These are phyloP conservation scores for Drosophila putrida DNA, from an alignment of 2,888 invertebrate genomes.

Conservation along the genomic window DNA sequence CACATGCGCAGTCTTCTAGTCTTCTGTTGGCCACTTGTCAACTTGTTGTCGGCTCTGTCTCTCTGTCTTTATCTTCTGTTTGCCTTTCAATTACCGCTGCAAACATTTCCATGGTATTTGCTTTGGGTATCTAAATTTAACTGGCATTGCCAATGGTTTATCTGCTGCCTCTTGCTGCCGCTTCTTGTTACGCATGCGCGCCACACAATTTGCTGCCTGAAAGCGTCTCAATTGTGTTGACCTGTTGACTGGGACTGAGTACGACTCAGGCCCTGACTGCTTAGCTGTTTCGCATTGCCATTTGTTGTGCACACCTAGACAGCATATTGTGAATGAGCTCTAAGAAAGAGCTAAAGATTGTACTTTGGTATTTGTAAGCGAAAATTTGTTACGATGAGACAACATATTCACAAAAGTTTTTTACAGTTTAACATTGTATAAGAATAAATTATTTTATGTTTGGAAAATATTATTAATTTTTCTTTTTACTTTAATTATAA, in stretches of 20 bases:
- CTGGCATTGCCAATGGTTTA: constrained; percentile 46
- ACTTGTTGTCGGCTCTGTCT: constrained; percentile 43
- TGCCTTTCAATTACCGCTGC: constrained; percentile 71
- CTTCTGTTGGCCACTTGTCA: constrained; percentile 44
- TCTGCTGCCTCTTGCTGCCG: constrained; percentile 18
- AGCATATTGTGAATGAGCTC: constrained; percentile 18
- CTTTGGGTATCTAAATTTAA: constrained; percentile 63
- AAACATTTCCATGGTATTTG: constrained; percentile 68
- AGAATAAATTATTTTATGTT: too few species aligned
- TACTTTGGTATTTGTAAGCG: background rate
- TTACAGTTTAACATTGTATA: too few species aligned
- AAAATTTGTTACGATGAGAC: background rate
- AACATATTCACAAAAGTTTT: background rate
- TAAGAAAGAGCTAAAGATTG: background rate
- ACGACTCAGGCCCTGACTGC: background rate
- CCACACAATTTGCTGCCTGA: constrained; percentile 73
- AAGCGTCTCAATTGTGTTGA: constrained; percentile 71
- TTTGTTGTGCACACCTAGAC: constrained; percentile 22
- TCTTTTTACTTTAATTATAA: too few species aligned
- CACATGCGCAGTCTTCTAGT: constrained; percentile 65
- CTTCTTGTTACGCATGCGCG: constrained; percentile 75
- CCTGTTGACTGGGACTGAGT: constrained; percentile 31
- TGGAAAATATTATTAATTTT: too few species aligned
- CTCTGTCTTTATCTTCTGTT: constrained; percentile 49
- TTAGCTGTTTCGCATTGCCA: constrained; percentile 16